Percentiles rank a stretch among this genome's conserved stretches.
Conservation (phyloP, 1,140 invertebrate genomes). For the Ostrea edulis region DNA sequence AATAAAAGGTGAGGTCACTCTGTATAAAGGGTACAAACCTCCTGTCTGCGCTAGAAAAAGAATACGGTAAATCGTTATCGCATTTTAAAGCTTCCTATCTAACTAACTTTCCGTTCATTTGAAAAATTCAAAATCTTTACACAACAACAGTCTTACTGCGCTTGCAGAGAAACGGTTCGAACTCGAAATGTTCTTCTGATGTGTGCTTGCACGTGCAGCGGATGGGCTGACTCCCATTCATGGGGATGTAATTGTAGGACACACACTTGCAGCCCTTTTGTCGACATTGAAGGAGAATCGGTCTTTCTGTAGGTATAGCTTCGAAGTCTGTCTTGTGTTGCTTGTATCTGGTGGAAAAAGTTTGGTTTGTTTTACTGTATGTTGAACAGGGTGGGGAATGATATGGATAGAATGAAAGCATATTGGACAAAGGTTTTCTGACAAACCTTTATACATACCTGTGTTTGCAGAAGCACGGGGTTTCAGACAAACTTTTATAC, state of each 20-base stretch:
- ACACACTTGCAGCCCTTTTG: conserved; percentile 74
- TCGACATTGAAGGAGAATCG: conserved; percentile 75
- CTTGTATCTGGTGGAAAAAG: conserved; percentile 68
- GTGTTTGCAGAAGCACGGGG: too few relatives aligned
- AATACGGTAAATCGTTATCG: not conserved
- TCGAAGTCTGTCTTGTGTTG: conserved; percentile 79
- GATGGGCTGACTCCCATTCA: conserved; percentile 75
- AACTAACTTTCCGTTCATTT: not conserved
- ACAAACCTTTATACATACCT: not conserved
- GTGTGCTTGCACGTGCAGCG: conserved; percentile 78
- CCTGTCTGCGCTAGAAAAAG: conserved; percentile 12
- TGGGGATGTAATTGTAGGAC: conserved; percentile 75
- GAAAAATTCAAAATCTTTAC: not conserved
- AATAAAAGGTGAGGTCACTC: too few relatives aligned
- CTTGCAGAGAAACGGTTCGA: conserved; percentile 73
- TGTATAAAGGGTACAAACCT: not conserved
- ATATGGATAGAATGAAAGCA: not conserved
- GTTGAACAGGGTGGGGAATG: too few relatives aligned
- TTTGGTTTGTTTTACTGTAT: not conserved
- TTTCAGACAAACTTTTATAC: not conserved
- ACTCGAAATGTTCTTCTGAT: conserved; percentile 73
- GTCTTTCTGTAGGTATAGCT: conserved; percentile 69
- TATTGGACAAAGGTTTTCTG: not conserved
- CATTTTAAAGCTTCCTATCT: not conserved
- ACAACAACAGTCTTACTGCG: conserved; percentile 63